phyloP scores from a whole-genome alignment of 2,888 invertebrate species.

The Eilema griseolum region DNA sequence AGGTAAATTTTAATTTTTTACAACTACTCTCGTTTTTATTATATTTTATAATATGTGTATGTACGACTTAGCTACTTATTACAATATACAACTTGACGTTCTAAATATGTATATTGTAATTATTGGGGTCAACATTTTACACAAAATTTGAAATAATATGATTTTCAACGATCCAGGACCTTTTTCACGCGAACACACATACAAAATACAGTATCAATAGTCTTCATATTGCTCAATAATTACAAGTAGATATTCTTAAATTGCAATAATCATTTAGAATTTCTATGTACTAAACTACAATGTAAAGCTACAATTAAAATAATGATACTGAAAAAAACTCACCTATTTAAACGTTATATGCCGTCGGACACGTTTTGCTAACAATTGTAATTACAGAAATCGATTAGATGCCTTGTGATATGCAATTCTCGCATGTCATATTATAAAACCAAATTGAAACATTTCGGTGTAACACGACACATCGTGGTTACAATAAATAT shows the following conservation, averaged over 20 bases:
- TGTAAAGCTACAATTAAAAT: conserved; percentile 4
- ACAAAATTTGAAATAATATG: not conserved
- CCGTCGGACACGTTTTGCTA: not conserved
- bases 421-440: conserved; percentile 17
- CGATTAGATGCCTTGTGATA: conserved; percentile 15
- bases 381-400: conserved; percentile 16
- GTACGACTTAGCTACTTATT: too few species aligned
- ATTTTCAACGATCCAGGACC: not conserved
- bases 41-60: too few species aligned
- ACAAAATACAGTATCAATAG: not conserved
- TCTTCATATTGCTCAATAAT: not conserved
- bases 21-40: too few species aligned
- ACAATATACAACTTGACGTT: too few species aligned
- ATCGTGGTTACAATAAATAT: conserved; percentile 41
- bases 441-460: conserved; percentile 35
- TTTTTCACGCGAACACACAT: not conserved
- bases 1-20: too few species aligned
- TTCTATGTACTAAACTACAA: not conserved
- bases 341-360: conserved; percentile 4
- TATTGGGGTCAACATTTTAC: not conserved
- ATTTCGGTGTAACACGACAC: conserved; percentile 29
- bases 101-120: not conserved
- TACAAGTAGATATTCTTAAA: not conserved
- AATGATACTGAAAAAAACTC: conserved; percentile 1
- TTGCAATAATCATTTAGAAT: not conserved